Evolutionary conservation across 2,113 vertebrate species (phyloP), one percentile per base, ranked within the genome.

Genomic region (Falco punctatus): DNA sequence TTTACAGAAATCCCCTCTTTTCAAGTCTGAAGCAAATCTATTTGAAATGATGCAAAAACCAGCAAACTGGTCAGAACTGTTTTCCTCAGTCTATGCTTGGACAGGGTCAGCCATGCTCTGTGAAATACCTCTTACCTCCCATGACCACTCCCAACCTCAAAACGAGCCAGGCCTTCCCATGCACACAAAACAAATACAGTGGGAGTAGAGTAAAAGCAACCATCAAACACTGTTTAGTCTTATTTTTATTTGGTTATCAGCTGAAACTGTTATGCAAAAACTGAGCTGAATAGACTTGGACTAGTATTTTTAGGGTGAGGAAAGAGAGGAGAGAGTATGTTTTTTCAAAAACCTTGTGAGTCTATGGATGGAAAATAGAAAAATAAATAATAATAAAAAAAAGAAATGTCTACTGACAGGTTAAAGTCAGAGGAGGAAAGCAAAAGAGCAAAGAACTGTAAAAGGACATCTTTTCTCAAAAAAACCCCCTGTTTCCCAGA

Each of bases 41-140:
- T n/a, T 48, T 55, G 20, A 84, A 95, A 79, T 17, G 35, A 79
- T 35, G 5, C 9, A 42, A 46, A 84, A 72, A 17, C 5, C 65
- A 81, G 13, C 2, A 88, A 86, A 66, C 7, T 40, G 5, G 1
- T 28, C 21, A 40, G 52, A 79, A 33, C 5, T 55, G 0, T 4
- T 71, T 86, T 67, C 30, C 30, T 75, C 33, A n/a, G 15, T 51
- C 38, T 74, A 51, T 19, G 52, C 8, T 15, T 69, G 5, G 14
- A 79, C 5, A 42, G 3, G 3, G 4, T 3, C 10, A 48, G n/a
- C 1, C 4, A 52, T 40, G 3, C 1, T 72, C 15, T 82, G 26
- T 67, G 15, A 90, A 93, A 59, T 67, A 27, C 11, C 28, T 78
- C 16, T 57, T 9, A 7, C 42, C 7, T 78, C 10, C 35, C n/a